Evolutionary conservation across 2,113 vertebrate genomes (phyloP).

Genomic region (Corythoichthys intestinalis): DNA sequence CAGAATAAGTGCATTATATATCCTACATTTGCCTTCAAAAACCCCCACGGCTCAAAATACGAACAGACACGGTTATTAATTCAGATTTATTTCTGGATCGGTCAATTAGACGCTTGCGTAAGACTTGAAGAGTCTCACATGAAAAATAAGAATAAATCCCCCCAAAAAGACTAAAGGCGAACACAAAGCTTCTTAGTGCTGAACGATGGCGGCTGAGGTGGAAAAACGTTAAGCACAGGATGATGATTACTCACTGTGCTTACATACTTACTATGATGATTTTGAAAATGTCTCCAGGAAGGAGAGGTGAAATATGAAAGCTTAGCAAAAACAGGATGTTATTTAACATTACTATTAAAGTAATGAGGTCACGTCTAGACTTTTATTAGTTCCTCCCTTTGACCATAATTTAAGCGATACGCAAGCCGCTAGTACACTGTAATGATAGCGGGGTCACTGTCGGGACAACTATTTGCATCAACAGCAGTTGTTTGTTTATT

Average conservation of each 20-base stretch:
- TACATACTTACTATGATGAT: neutral
- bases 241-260: constrained; percentile 2
- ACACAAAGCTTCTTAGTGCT: constrained; percentile 35
- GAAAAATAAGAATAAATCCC: constrained; percentile 13
- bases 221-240: constrained; percentile 11
- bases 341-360: neutral
- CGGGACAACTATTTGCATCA: constrained; percentile 31
- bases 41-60: neutral
- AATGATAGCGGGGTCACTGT: constrained; percentile 16
- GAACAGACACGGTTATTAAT: neutral
- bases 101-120: neutral
- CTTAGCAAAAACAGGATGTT: neutral
- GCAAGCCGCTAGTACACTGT: constrained; percentile 11
- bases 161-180: constrained; percentile 12
- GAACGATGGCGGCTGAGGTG: constrained; percentile 10
- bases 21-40: neutral
- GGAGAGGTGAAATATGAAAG: constrained; percentile 5
- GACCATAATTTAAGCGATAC: constrained; percentile 11
- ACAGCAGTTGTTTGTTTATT: neutral
- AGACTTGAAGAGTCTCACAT: constrained; percentile 13
- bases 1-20: neutral
- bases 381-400: constrained; percentile 15
- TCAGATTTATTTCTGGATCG: neutral
- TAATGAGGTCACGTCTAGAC: constrained; percentile 11
- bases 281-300: constrained; percentile 11